A percentile compares a stretch with the other conserved stretches of the same genome.
Evolutionary conservation across 2,888 invertebrate genomes (phyloP).

Genomic region (Leptothorax acervorum): DNA sequence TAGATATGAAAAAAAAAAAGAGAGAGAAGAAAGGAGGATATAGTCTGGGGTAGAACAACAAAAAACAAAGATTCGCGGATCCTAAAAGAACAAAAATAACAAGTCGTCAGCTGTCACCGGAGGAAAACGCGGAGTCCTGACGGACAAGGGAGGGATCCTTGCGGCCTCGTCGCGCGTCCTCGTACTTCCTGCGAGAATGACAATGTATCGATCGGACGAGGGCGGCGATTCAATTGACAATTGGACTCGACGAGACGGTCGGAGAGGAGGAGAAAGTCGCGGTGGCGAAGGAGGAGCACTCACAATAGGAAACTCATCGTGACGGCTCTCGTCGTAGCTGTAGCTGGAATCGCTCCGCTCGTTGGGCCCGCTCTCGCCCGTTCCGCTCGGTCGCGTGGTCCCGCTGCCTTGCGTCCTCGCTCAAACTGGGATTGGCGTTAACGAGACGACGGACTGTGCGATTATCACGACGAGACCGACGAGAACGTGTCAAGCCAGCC

Average conservation of each 20-base stretch:
- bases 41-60: neutral
- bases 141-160: neutral
- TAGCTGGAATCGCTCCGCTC: constrained; percentile 35
- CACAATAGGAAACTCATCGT: constrained; percentile 85
- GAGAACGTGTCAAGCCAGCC: constrained; percentile 14
- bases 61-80: neutral
- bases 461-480: neutral
- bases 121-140: neutral
- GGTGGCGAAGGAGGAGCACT: constrained; percentile 72
- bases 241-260: neutral
- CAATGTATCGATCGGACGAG: constrained; percentile 39
- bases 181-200: neutral
- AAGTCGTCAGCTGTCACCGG: constrained; percentile 37
- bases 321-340: constrained; percentile 73
- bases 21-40: neutral
- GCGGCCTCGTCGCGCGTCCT: neutral
- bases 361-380: neutral
- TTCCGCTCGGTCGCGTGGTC: constrained; percentile 29
- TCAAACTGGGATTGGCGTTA: neutral
- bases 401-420: constrained; percentile 12
- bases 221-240: neutral
- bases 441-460: constrained; percentile 7
- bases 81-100: neutral
- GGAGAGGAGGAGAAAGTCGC: neutral
- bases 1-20: neutral